Evolutionary conservation across 1,140 invertebrate species (phyloP), one percentile per base, ranked within the genome.

Genomic region (Lutraria rhynchaena): DNA sequence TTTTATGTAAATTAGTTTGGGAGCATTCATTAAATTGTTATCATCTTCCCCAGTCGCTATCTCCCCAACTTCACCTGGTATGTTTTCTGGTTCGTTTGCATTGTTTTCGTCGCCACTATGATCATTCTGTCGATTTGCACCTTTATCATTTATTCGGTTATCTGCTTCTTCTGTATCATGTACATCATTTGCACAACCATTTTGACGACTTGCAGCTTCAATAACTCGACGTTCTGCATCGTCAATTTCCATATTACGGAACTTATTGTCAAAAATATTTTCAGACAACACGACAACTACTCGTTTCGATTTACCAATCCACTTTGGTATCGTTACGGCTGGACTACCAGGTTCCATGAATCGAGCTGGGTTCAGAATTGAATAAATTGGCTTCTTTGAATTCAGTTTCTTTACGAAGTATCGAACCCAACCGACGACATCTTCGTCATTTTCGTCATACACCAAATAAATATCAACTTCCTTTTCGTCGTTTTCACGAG

Each of bases 381-480:
- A 63, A 65, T 49, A 71, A 3, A 71, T 22, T 13, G 78, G 69
- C 41, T 81, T 74, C 27, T 53, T 60, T 17, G 24, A 22, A 1
- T 73, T 44, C 1, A 81, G 31, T 65, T 65, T 49, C 31, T 65
- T 55, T 13, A 73, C 24, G 53, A 81, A 49, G 5, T 53, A 29
- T 51, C 33, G 19, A 41, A 74, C 60, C 44, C 55, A 81, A 9
- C 60, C 57, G 13, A 31, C 46, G 0, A 81, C 69, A 35, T 81
- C 57, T n/a, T 37, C 31, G n/a, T 61, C 57, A 4, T 33, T 29
- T 9, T 73, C 31, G n/a, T 81, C 78, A 63, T 61, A 81, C 22
- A 63, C 33, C 24, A 81, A 29, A n/a, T 81, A 81, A n/a, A 65
- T 61, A 49, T 81, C 78, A 35, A 55, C 46, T 1, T 71, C 46